These are phyloP conservation scores for Aptenodytes forsteri DNA, from an alignment of 2,113 vertebrate genomes.

Conservation along the genomic window DNA sequence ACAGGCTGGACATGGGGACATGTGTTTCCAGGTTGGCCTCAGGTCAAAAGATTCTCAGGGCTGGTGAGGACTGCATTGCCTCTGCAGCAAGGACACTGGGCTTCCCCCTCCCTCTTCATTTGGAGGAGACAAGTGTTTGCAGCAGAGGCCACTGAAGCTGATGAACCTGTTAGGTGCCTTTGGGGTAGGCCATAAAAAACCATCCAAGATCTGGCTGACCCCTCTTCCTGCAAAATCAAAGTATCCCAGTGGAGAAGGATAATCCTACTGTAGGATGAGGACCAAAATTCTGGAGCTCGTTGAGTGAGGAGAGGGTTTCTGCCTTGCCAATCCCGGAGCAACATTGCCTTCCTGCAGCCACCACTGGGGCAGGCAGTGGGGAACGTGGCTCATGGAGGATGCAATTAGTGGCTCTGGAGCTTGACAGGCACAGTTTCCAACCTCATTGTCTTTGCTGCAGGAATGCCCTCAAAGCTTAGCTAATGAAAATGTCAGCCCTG, in stretches of 20 bases:
- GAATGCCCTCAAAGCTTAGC: background rate
- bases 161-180: background rate
- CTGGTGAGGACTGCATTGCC: background rate
- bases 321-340: background rate
- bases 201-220: background rate
- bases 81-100: background rate
- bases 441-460: background rate
- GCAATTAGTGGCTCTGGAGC: background rate
- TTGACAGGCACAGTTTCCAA: background rate
- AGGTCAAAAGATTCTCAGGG: background rate
- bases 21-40: background rate
- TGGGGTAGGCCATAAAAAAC: background rate
- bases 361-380: background rate
- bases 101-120: background rate
- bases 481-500: background rate
- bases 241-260: background rate
- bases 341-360: background rate
- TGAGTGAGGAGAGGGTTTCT: background rate
- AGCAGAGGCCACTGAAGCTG: background rate
- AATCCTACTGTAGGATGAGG: background rate
- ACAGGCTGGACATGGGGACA: background rate
- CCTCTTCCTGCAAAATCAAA: background rate
- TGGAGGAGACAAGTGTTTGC: background rate
- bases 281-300: background rate
- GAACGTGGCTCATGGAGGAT: fast-evolving